Conservation (phyloP, 1,140 invertebrate genomes). For the Helicoverpa armigera region DNA sequence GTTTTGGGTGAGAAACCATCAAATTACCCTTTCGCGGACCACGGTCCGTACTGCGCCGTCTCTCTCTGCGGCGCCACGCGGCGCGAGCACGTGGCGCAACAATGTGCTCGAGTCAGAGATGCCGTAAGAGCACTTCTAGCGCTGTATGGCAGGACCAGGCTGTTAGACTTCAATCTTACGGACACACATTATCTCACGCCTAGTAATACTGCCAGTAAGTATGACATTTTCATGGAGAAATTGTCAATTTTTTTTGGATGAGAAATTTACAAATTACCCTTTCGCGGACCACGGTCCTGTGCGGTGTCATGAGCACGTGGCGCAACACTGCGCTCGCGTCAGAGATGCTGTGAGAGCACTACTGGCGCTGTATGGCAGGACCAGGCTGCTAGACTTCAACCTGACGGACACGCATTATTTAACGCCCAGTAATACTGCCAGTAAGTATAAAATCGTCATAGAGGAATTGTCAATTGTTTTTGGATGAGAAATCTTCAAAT, state of each 20-base stretch:
- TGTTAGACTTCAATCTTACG: conserved; percentile 78
- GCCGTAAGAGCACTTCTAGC: conserved; percentile 79
- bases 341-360: conserved; percentile 80
- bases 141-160: conserved; percentile 71
- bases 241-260: no score
- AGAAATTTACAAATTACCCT: no score
- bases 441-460: conserved; percentile 59
- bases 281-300: conserved; percentile 81
- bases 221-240: background rate
- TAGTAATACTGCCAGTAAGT: conserved; percentile 67
- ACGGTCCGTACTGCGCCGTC: conserved; percentile 80
- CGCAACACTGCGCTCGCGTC: conserved; percentile 74
- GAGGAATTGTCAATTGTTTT: no score
- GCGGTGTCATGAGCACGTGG: conserved; percentile 74
- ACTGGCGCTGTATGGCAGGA: conserved; percentile 76
- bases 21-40: conserved; percentile 70
- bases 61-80: conserved; percentile 72
- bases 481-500: no score
- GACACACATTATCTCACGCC: conserved; percentile 68
- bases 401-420: conserved; percentile 69
- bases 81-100: conserved; percentile 73
- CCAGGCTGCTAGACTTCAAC: conserved; percentile 76
- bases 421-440: conserved; percentile 60
- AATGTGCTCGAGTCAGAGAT: conserved; percentile 77
- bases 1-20: no score